Base-by-base conservation (phyloP, 1,140 invertebrate species). In the Samia ricini region DNA sequence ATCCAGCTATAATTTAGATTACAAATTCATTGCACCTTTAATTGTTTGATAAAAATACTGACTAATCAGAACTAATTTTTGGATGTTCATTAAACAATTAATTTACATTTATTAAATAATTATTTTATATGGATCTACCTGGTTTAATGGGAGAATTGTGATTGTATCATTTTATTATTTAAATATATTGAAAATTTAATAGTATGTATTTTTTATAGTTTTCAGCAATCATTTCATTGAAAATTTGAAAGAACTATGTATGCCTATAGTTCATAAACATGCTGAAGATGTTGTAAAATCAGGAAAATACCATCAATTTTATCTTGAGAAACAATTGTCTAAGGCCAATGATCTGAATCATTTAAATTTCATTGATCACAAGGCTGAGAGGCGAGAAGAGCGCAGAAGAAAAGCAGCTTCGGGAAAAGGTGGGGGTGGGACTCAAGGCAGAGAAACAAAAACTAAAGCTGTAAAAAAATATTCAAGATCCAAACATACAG, bases 381-480 rank as follows among this genome's bases (percentile, higher is more conserved):
- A 95, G 90, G 88, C 92, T 8, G 96, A 96, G 71, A 95, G 94
- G 67, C 95, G 96, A 74, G 97, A 98, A 56, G 97, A 98, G 74
- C 91, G 97, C 33, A 92, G 96, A 65, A 97, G 97, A 77, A 98
- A 98, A 85, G 96, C 97, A 1, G 89, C 94, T 24, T 93, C 93
- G 63, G 97, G 97, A 3, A 98, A 98, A 92, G 93, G 92, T 51
- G 97, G 97, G 24, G 97, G 98, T 33, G 97, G 97, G 12, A 94
- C 94, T 26, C 97, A 98, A 90, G 98, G 98, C 0, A 92, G 98
- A 60, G 98, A 99, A 91, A 98, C 97, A 0, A 99, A 98, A 91
- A 99, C 96, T 0, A 98, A 98, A 86, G 95, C 97, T 5, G 95
- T 95, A 0, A 99, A 99, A 77, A 96, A 96, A 76, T 92, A 94